These are phyloP conservation scores for Gadus chalcogrammus DNA, from an alignment of 2,113 vertebrate genomes.

Conservation along the genomic window DNA sequence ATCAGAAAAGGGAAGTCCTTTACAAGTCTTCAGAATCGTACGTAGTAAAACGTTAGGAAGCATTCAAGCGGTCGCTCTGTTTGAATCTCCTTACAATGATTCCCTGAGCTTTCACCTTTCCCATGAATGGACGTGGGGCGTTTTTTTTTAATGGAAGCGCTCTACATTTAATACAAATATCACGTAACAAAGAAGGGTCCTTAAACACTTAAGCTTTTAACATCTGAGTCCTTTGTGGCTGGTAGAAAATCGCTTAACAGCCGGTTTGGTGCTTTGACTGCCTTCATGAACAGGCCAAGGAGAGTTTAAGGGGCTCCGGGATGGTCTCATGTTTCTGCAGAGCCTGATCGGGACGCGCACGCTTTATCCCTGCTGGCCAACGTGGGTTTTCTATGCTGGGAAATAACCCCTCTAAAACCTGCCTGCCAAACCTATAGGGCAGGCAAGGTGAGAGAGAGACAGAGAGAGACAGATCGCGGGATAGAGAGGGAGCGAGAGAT, in stretches of 20 bases:
- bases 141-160: slow-evolving; percentile 1
- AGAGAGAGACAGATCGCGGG: too few relatives aligned
- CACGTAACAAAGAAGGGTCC: slow-evolving; percentile 29
- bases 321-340: slow-evolving; percentile 14
- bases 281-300: slow-evolving; percentile 35
- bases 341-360: background rate
- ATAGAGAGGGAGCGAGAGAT: slow-evolving; percentile 18
- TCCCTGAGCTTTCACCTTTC: slow-evolving; percentile 2
- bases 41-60: slow-evolving; percentile 16
- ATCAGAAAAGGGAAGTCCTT: slow-evolving; percentile 37
- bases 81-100: slow-evolving; percentile 11
- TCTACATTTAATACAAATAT: slow-evolving; percentile 32
- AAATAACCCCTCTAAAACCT: slow-evolving; percentile 30
- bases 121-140: slow-evolving; percentile 16
- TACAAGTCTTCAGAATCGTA: slow-evolving; percentile 19
- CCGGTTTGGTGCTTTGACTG: slow-evolving; percentile 40
- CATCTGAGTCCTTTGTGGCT: slow-evolving; percentile 1
- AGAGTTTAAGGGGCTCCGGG: slow-evolving; percentile 26
- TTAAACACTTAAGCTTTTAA: slow-evolving; percentile 24
- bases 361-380: slow-evolving; percentile 7
- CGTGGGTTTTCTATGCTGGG: slow-evolving; percentile 41
- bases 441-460: too few relatives aligned
- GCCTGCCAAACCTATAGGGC: background rate
- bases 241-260: slow-evolving; percentile 15
- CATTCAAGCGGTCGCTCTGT: slow-evolving; percentile 16